These are phyloP conservation scores for Nicator chloris DNA, from an alignment of 2,113 vertebrate species.

Conservation along the genomic window DNA sequence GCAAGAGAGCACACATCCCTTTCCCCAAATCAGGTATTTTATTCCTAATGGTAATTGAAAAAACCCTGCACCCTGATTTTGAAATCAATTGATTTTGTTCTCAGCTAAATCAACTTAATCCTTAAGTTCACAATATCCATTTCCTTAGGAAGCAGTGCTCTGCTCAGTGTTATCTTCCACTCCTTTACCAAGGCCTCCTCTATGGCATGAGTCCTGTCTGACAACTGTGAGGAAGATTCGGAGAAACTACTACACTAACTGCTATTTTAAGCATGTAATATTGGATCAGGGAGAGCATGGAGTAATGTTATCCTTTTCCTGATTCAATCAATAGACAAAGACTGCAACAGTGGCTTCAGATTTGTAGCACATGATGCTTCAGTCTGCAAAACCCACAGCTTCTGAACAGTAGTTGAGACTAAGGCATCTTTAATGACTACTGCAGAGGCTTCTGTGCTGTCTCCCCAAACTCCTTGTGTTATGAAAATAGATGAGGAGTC, in stretches of 20 bases:
- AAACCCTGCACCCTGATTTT: not conserved
- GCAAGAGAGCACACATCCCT: not conserved
- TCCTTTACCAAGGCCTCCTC: not conserved
- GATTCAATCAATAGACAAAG: not conserved
- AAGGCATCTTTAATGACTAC: not conserved
- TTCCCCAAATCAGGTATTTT: not conserved
- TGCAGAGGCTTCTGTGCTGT: not conserved
- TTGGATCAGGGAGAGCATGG: not conserved
- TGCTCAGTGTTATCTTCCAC: not conserved
- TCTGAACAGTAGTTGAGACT: not conserved
- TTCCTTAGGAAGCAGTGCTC: not conserved
- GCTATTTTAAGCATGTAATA: not conserved
- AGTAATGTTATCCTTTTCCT: not conserved
- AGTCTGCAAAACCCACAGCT: not conserved
- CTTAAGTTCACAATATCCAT: not conserved
- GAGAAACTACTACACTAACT: not conserved
- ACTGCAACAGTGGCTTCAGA: not conserved
- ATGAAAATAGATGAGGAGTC: not conserved
- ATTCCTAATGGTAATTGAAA: not conserved
- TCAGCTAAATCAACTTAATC: not conserved
- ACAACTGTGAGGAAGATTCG: not conserved
- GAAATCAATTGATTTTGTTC: not conserved
- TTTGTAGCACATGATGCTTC: not conserved
- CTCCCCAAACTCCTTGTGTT: not conserved
- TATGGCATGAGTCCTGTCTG: not conserved